Percentiles rank a stretch among this genome's conserved stretches.
Conservation (phyloP, 1,140 invertebrate species). For the Chelonus insularis region DNA sequence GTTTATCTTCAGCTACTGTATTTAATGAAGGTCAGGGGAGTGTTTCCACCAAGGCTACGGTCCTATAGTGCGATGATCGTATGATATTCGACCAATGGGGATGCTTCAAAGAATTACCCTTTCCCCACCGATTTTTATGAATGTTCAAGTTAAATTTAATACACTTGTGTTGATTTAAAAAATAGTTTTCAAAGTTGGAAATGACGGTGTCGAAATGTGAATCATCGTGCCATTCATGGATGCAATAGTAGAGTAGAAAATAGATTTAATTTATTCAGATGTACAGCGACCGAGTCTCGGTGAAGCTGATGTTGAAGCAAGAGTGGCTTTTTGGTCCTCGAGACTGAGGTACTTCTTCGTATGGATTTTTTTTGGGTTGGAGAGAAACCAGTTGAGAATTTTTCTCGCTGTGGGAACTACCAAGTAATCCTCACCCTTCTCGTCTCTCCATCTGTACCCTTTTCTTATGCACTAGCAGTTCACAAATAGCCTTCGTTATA, state of each 20-base stretch:
- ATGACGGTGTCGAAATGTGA: too few species aligned
- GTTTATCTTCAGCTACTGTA: neutral
- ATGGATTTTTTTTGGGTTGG: neutral
- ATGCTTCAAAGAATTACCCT: neutral
- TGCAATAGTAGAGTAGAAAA: too few species aligned
- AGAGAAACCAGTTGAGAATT: slow-evolving; percentile 11
- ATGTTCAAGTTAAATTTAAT: too few species aligned
- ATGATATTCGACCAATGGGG: neutral
- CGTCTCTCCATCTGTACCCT: neutral
- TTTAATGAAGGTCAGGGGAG: slow-evolving; percentile 6
- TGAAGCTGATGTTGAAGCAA: neutral
- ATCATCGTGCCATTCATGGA: too few species aligned
- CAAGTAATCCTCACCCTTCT: neutral
- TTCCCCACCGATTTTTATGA: neutral
- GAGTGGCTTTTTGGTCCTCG: neutral
- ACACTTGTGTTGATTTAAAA: too few species aligned
- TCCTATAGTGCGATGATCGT: neutral
- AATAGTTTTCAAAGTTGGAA: too few species aligned
- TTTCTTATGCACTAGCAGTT: neutral
- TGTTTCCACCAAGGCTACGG: slow-evolving; percentile 1
- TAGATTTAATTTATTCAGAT: too few species aligned
- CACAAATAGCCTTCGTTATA: slow-evolving; percentile 21
- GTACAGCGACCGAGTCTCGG: neutral
- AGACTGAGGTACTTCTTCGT: neutral
- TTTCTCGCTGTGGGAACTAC: slow-evolving; percentile 8